phyloP scores from a whole-genome alignment of 2,888 invertebrate genomes.

The Piscicola geometra region DNA sequence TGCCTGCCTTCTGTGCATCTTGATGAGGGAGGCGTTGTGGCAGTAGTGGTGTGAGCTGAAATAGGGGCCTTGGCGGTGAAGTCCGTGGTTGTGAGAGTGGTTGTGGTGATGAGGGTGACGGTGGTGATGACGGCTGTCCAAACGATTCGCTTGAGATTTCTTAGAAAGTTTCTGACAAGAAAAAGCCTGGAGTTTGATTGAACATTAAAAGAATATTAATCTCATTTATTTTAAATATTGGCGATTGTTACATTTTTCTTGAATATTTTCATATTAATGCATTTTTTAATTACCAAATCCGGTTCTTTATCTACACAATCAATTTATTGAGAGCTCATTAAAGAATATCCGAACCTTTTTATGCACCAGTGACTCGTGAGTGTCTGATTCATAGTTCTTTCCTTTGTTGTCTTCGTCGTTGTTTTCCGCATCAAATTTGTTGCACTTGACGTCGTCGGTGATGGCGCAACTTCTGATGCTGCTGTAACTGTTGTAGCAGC shows the following conservation, averaged over 20 bases:
- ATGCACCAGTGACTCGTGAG: not conserved
- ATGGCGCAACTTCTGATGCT: slow-evolving; percentile 20
- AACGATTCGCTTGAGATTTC: not conserved
- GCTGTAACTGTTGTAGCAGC: slow-evolving; percentile 11
- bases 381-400: slow-evolving; percentile 9
- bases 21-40: not conserved
- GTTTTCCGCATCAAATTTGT: slow-evolving; percentile 2
- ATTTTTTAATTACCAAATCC: no score
- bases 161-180: not conserved
- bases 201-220: not conserved
- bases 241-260: no score
- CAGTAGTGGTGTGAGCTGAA: not conserved
- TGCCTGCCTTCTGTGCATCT: not conserved
- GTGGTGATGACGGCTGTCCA: not conserved
- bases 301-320: no score
- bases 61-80: not conserved
- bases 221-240: no score
- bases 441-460: not conserved
- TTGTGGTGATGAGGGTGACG: not conserved
- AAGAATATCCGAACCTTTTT: not conserved
- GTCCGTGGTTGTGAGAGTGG: not conserved
- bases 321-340: no score
- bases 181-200: slow-evolving; percentile 1
- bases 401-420: not conserved
- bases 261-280: no score